Evolutionary conservation across 2,888 invertebrate species (phyloP).

Genomic region (Dynastes maya): DNA sequence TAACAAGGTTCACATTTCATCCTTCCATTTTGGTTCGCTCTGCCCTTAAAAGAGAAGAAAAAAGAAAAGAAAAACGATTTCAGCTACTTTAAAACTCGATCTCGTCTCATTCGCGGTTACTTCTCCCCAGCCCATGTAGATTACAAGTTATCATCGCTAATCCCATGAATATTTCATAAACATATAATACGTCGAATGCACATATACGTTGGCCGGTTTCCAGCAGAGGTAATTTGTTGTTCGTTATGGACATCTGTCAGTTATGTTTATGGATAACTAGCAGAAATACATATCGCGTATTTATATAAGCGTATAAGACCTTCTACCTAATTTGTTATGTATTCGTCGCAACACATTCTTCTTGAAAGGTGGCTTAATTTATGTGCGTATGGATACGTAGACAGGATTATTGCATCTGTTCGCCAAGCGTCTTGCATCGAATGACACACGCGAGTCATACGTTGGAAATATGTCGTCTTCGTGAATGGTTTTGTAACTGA

Average conservation of each 20-base stretch:
- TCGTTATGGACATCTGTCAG: slow-evolving; percentile 11
- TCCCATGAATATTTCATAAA: too few relatives aligned
- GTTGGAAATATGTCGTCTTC: background rate
- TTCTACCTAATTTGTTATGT: slow-evolving; percentile 13
- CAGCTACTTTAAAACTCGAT: too few relatives aligned
- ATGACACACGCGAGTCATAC: slow-evolving; percentile 9
- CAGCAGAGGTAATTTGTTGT: slow-evolving; percentile 8
- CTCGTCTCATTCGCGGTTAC: too few relatives aligned
- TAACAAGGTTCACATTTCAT: too few relatives aligned
- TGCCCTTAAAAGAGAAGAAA: too few relatives aligned
- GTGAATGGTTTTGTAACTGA: background rate
- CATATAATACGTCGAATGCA: too few relatives aligned
- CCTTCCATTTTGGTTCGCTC: too few relatives aligned
- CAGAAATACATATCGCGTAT: too few relatives aligned
- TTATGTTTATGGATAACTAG: slow-evolving; percentile 14
- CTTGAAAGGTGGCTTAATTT: slow-evolving; percentile 1
- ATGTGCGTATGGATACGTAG: background rate
- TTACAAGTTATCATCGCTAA: too few relatives aligned
- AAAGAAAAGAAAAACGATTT: too few relatives aligned
- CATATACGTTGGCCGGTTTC: slow-evolving; percentile 1
- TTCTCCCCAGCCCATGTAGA: too few relatives aligned
- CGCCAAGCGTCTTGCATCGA: background rate
- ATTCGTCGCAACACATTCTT: slow-evolving; percentile 15
- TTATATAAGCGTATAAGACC: background rate
- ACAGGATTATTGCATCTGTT: slow-evolving; percentile 8